Conservation (phyloP, 2,113 vertebrate species). For the Caracal caracal region DNA sequence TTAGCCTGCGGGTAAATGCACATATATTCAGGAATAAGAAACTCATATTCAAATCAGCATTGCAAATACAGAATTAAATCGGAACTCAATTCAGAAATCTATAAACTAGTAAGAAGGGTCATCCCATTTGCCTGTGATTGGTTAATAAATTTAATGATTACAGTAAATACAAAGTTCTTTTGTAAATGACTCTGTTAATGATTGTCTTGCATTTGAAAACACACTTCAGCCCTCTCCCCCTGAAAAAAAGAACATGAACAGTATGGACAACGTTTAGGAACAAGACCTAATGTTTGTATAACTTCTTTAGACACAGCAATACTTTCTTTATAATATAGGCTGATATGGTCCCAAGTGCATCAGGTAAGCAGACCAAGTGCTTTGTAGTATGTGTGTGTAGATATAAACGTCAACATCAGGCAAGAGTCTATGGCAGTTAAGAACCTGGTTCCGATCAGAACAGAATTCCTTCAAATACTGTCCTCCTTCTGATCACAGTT, state of each 20-base stretch:
- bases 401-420: not conserved
- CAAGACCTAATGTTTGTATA: not conserved
- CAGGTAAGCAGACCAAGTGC: not conserved
- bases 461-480: constrained; percentile 53
- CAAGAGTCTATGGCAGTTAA: constrained; percentile 22
- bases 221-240: not conserved
- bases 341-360: constrained; percentile 5
- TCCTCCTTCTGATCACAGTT: constrained; percentile 7
- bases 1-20: not conserved
- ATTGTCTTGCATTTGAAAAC: constrained; percentile 27
- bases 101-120: constrained; percentile 4
- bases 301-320: not conserved
- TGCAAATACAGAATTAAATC: constrained; percentile 42
- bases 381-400: not conserved
- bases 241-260: constrained; percentile 32
- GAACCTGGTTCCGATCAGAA: constrained; percentile 45
- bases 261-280: constrained; percentile 3
- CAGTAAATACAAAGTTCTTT: constrained; percentile 44
- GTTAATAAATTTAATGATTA: constrained; percentile 49
- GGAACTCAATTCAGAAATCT: constrained; percentile 44
- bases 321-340: not conserved
- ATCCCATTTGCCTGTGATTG: constrained; percentile 23
- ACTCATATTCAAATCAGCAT: constrained; percentile 37
- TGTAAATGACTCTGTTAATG: constrained; percentile 40
- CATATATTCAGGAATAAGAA: constrained; percentile 12